These are phyloP conservation scores for Ceyx melanurus DNA, from an alignment of 2,113 vertebrate species.

Conservation along the genomic window DNA sequence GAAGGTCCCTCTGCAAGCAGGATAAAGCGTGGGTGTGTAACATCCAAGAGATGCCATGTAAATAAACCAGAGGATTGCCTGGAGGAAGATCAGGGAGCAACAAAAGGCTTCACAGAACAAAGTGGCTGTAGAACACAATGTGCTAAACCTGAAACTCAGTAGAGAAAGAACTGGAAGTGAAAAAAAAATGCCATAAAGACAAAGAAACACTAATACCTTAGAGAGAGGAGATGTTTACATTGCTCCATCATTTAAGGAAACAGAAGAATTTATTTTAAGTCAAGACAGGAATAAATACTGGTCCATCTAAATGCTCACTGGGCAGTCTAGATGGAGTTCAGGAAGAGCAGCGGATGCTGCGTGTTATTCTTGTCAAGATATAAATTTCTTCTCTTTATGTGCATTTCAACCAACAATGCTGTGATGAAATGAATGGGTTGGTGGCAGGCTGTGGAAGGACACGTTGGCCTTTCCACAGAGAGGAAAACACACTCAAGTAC, in stretches of 20 bases:
- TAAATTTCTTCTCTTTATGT: not conserved
- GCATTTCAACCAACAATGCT: not conserved
- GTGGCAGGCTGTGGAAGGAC: not conserved
- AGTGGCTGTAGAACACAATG: not conserved
- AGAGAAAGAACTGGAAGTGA: not conserved
- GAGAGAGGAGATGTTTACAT: constrained; percentile 2
- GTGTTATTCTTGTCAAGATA: constrained; percentile 11
- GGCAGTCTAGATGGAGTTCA: not conserved
- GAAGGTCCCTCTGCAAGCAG: constrained; percentile 22
- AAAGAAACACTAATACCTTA: not conserved
- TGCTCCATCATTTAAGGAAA: not conserved
- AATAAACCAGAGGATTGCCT: constrained; percentile 35
- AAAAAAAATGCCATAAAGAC: not conserved
- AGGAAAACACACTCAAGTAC: too few relatives aligned
- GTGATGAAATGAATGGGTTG: not conserved
- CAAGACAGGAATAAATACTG: not conserved
- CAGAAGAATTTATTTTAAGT: not conserved
- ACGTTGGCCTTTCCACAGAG: not conserved
- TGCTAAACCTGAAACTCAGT: not conserved
- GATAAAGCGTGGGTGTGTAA: constrained; percentile 5
- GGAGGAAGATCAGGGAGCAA: constrained; percentile 9
- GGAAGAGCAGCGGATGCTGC: not conserved
- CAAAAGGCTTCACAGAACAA: constrained; percentile 7
- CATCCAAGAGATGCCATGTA: constrained; percentile 39
- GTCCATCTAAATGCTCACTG: not conserved